These are phyloP conservation scores for Gobio occitaniae DNA, from an alignment of 2,797 vertebrate species.

Conservation along the genomic window DNA sequence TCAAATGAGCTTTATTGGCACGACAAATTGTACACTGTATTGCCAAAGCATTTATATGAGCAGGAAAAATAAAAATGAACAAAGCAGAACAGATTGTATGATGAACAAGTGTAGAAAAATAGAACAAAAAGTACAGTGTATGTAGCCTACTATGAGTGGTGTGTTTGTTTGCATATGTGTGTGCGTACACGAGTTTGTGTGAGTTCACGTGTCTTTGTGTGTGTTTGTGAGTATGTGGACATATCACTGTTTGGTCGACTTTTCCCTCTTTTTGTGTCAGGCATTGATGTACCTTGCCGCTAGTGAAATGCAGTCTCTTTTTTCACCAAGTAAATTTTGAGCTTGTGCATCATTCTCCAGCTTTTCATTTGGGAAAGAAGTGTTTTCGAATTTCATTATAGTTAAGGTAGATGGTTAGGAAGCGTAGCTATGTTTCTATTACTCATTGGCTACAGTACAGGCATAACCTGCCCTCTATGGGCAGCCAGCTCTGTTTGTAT, in stretches of 20 bases:
- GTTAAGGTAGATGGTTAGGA: background rate
- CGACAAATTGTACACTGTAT: background rate
- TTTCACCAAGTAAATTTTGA: background rate
- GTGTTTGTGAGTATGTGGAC: background rate
- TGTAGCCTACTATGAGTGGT: no score
- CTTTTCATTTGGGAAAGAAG: background rate
- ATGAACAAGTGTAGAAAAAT: background rate
- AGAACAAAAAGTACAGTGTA: background rate
- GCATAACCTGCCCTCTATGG: background rate
- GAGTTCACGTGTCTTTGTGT: no score
- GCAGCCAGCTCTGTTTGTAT: background rate
- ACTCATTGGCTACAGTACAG: background rate
- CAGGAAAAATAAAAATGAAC: background rate
- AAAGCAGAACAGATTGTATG: background rate
- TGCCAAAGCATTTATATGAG: background rate
- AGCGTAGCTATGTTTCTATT: background rate
- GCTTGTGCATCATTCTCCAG: background rate
- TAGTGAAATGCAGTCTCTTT: background rate
- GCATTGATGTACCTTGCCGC: background rate
- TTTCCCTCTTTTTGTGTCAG: background rate
- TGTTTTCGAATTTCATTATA: background rate
- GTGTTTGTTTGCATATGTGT: no score
- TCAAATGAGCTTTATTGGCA: background rate
- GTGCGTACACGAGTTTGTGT: no score
- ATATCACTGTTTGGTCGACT: background rate